Conservation (phyloP, 2,113 vertebrate genomes). For the Labeo catla region DNA sequence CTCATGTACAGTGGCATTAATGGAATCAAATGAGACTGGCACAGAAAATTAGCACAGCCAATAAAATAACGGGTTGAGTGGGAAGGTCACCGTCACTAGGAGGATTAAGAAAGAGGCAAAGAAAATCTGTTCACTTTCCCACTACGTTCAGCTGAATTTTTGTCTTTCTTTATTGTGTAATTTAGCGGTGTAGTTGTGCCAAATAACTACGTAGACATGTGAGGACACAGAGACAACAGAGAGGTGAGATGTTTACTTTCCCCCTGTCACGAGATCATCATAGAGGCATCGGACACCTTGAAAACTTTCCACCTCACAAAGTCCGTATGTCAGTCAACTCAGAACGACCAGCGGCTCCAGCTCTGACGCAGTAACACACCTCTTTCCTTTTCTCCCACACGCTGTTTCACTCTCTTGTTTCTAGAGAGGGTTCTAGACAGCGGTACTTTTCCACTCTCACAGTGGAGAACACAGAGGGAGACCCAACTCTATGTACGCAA, state of each 20-base stretch:
- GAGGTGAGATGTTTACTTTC: slow-evolving; percentile 39
- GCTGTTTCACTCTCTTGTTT: neutral
- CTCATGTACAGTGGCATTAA: neutral
- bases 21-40: neutral
- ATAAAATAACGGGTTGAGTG: neutral
- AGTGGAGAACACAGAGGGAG: neutral
- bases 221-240: neutral
- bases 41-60: slow-evolving; percentile 10
- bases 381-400: slow-evolving; percentile 11
- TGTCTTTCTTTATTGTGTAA: neutral
- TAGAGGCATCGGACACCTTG: slow-evolving; percentile 47
- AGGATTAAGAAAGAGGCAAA: neutral
- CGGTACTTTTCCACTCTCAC: slow-evolving; percentile 54
- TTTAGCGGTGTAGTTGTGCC: neutral
- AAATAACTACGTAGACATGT: neutral
- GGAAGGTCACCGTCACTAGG: neutral
- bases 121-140: neutral
- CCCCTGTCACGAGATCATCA: slow-evolving; percentile 31
- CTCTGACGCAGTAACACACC: slow-evolving; percentile 45
- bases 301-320: slow-evolving; percentile 32
- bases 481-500: neutral
- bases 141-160: neutral
- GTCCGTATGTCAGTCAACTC: neutral
- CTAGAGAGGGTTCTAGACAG: slow-evolving; percentile 20
- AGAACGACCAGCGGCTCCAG: neutral